Conservation (phyloP, 2,888 invertebrate genomes). For the Stenchaetothrips biformis region DNA sequence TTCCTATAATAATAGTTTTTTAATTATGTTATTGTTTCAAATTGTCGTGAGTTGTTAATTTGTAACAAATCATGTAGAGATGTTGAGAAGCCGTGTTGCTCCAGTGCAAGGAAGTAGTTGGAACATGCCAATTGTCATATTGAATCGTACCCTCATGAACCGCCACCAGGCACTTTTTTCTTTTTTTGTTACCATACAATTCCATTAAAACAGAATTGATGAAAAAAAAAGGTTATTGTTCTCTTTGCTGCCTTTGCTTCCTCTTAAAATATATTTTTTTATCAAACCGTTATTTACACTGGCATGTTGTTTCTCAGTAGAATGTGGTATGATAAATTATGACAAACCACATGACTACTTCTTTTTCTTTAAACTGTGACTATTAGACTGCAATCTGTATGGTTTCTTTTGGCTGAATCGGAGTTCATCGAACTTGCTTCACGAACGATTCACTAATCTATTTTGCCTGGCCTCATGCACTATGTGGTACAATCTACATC, state of each 20-base stretch:
- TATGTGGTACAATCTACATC: too few species aligned
- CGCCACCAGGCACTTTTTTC: slow-evolving; percentile 13
- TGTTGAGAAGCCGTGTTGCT: slow-evolving; percentile 16
- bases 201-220: slow-evolving; percentile 26
- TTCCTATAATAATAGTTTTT: slow-evolving; percentile 16
- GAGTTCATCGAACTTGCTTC: too few species aligned
- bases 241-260: neutral
- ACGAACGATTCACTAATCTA: too few species aligned
- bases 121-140: slow-evolving; percentile 13
- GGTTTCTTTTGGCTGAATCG: too few species aligned
- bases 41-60: slow-evolving; percentile 13
- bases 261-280: neutral
- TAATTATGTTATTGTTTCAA: slow-evolving; percentile 22
- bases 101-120: slow-evolving; percentile 6
- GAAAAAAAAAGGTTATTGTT: slow-evolving; percentile 26
- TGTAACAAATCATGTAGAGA: slow-evolving; percentile 15
- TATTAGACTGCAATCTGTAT: too few species aligned
- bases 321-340: too few species aligned
- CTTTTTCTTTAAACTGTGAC: too few species aligned
- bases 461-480: too few species aligned
- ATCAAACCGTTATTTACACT: neutral
- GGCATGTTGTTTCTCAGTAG: neutral
- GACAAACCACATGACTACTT: too few species aligned
- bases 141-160: neutral
- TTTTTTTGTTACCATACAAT: slow-evolving; percentile 27